phyloP scores from a whole-genome alignment of 1,140 invertebrate species.

The Hylaeus anthracinus region DNA sequence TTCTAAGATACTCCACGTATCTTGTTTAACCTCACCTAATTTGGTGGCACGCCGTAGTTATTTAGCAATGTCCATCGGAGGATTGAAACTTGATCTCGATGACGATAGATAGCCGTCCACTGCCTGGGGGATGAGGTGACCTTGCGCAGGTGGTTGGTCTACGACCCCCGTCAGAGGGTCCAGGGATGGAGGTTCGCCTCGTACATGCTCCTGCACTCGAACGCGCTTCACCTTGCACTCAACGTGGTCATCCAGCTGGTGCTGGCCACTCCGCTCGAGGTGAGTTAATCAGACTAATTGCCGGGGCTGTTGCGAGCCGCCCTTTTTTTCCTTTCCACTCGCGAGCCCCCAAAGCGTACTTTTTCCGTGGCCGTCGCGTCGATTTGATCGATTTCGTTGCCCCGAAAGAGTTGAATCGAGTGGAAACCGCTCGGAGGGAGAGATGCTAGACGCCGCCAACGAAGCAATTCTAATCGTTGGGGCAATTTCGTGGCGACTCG shows the following conservation, averaged over 20 bases:
- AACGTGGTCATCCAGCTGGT: conserved; percentile 86
- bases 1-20: too few species aligned
- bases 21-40: too few species aligned
- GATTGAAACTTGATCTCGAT: conserved; percentile 37
- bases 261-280: conserved; percentile 85
- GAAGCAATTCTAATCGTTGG: background rate
- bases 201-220: conserved; percentile 92
- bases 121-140: conserved; percentile 78
- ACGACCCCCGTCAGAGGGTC: conserved; percentile 85
- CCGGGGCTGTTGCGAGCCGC: background rate
- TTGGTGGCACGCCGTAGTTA: too few species aligned
- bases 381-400: background rate
- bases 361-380: background rate
- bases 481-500: background rate
- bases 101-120: conserved; percentile 80
- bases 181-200: conserved; percentile 90
- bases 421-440: background rate
- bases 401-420: conserved; percentile 4
- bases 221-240: conserved; percentile 83
- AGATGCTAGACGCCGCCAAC: background rate
- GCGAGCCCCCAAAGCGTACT: background rate
- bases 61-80: too few species aligned
- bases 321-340: conserved; percentile 12
- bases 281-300: conserved; percentile 73
- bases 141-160: conserved; percentile 83